These are phyloP conservation scores for Pterois miles DNA, from an alignment of 2,797 vertebrate species.

Conservation along the genomic window DNA sequence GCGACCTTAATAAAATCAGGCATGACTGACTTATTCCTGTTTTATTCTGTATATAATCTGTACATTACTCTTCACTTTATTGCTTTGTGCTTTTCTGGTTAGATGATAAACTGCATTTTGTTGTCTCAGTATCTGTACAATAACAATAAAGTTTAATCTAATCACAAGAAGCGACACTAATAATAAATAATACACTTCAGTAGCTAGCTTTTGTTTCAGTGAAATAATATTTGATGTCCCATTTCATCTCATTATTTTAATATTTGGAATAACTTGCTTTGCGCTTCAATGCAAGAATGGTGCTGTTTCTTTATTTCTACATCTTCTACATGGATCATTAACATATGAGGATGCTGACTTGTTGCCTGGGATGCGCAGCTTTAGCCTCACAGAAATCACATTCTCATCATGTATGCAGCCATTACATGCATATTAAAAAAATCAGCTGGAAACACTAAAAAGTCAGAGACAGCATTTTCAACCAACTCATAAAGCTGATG, in stretches of 20 bases:
- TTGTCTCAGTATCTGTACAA: too few species aligned
- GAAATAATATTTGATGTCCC: neutral
- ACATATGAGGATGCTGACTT: neutral
- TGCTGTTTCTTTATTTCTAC: neutral
- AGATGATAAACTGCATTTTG: too few species aligned
- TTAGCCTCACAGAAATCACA: neutral
- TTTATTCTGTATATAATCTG: too few species aligned
- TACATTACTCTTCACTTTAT: too few species aligned
- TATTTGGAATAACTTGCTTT: neutral
- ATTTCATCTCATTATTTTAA: neutral
- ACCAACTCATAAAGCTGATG: neutral
- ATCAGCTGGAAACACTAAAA: neutral
- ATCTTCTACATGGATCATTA: neutral
- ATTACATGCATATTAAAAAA: neutral
- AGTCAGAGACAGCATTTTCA: neutral
- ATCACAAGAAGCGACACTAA: too few species aligned
- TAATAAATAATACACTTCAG: too few species aligned
- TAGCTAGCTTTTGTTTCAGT: neutral
- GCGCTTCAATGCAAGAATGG: neutral
- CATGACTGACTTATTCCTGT: too few species aligned
- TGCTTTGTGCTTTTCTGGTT: too few species aligned
- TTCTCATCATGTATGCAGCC: neutral
- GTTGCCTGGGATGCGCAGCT: neutral
- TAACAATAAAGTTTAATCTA: too few species aligned
- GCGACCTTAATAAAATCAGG: fast-evolving